phyloP scores from a whole-genome alignment of 2,888 invertebrate genomes.

The Neoitamus cyanurus region DNA sequence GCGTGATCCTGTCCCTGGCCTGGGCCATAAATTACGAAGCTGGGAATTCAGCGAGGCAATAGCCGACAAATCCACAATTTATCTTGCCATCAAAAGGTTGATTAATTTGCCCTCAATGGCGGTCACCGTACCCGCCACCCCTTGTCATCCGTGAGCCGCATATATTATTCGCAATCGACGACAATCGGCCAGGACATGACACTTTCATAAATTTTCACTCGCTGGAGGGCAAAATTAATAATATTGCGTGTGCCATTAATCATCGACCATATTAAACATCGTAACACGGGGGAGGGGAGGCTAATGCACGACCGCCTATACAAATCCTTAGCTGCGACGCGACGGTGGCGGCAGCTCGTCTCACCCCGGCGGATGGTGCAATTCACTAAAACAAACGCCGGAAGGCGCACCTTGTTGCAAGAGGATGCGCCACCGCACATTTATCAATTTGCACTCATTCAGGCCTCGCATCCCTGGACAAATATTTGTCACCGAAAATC shows the following conservation, averaged over 20 bases:
- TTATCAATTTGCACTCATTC: slow-evolving; percentile 37
- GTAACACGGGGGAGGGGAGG: not conserved
- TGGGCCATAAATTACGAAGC: not conserved
- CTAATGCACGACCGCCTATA: not conserved
- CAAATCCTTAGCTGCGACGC: not conserved
- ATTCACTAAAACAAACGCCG: slow-evolving; percentile 28
- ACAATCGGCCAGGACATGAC: slow-evolving; percentile 36
- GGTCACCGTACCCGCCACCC: not conserved
- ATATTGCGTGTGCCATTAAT: slow-evolving; percentile 49
- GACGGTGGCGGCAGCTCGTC: not conserved
- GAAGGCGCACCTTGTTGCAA: slow-evolving; percentile 27
- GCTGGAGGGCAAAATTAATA: slow-evolving; percentile 47
- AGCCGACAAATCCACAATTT: slow-evolving; percentile 15
- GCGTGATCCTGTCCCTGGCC: not conserved
- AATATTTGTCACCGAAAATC: slow-evolving; percentile 43
- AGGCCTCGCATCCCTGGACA: slow-evolving; percentile 31
- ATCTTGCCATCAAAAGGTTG: slow-evolving; percentile 20
- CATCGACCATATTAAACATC: slow-evolving; percentile 47
- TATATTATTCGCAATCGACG: slow-evolving; percentile 3
- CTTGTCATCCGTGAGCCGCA: not conserved
- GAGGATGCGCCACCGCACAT: slow-evolving; percentile 22
- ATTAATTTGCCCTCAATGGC: slow-evolving; percentile 16
- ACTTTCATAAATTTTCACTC: slow-evolving; percentile 48
- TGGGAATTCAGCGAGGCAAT: not conserved
- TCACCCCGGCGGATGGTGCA: not conserved